Base-by-base conservation (phyloP, 2,888 invertebrate species). In the Meiosimyza platycephala region DNA sequence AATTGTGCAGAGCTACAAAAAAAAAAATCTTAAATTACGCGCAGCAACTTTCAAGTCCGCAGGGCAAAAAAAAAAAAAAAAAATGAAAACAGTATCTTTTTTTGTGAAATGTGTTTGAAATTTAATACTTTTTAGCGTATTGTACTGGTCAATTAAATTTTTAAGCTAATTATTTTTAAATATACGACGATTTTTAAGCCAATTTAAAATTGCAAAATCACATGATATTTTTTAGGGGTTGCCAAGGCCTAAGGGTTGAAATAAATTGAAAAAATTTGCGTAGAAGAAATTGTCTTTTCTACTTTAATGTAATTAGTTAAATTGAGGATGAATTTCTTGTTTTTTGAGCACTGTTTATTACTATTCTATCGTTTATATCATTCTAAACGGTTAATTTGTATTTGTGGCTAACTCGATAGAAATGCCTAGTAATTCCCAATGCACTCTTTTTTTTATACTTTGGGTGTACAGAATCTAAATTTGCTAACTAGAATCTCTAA, bases 151-250 rank as follows among this genome's bases (percentile, higher is more conserved):
- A 69, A 33, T 51, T 59, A 12, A n/a, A 13, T 40, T 60, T 62
- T 50, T 50, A 51, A 62, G 28, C 60, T 69, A 69, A 62, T 69
- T 69, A 69, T 69, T 69, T 57, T 69, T 69, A 15, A 69, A 60
- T 60, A 60, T 33, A 40, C 40, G 6, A 12, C 69, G 51, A 11
- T 13, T 67, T n/a, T 66, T 54, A 66, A 66, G 57, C 50, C 68
- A 69, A 60, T 57, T 57, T 18, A 60, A 69, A 50, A 9, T 9
- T 40, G 6, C 9, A 9, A 40, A 7, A 40, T 28, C 28, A 28
- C 9, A 7, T 40, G 9, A 40, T 40, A 16, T 16, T 48, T 63
- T 63, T 13, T 3, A 11, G 40, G 11, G 47, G 11, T 63, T 22
- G 50, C 6, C 6, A 22, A 22, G 5, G 2, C 2, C 50, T 12